These are phyloP conservation scores for Chelonus insularis DNA, from an alignment of 1,140 invertebrate genomes.

Conservation along the genomic window DNA sequence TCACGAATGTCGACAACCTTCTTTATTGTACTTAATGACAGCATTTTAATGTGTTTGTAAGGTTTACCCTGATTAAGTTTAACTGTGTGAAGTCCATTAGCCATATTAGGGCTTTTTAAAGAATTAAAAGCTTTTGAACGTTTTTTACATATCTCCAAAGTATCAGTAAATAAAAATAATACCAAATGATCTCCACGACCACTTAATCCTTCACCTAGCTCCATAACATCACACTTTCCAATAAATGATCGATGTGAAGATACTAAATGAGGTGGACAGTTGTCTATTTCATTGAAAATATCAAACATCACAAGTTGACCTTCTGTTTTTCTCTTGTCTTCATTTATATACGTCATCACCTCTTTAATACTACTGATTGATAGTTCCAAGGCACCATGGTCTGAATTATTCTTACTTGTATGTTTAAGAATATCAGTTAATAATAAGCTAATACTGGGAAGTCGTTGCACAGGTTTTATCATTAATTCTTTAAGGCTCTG, in stretches of 20 bases:
- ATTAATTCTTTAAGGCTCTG: constrained; percentile 93
- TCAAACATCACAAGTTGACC: constrained; percentile 94
- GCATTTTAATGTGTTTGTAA: constrained; percentile 88
- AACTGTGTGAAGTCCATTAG: constrained; percentile 61
- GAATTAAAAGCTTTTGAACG: constrained; percentile 76
- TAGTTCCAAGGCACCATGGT: constrained; percentile 80
- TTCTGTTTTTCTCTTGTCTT: constrained; percentile 95
- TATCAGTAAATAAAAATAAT: constrained; percentile 92
- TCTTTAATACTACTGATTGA: constrained; percentile 86
- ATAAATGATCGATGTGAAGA: constrained; percentile 91
- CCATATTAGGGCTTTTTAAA: constrained; percentile 70
- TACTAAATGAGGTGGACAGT: constrained; percentile 90
- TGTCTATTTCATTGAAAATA: constrained; percentile 97
- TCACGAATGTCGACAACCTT: constrained; percentile 88
- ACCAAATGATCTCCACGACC: constrained; percentile 85
- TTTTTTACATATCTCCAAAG: constrained; percentile 89
- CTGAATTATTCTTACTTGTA: constrained; percentile 82
- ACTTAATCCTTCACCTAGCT: constrained; percentile 82
- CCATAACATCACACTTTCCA: constrained; percentile 83
- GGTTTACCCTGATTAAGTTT: constrained; percentile 73
- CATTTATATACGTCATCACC: constrained; percentile 95
- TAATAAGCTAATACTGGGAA: constrained; percentile 92
- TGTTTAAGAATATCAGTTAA: constrained; percentile 93
- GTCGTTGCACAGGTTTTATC: constrained; percentile 93
- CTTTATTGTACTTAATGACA: constrained; percentile 85